Evolutionary conservation across 2,797 vertebrate genomes (phyloP), one percentile per base, ranked within the genome.

Genomic region (Xiphophorus birchmanni): DNA sequence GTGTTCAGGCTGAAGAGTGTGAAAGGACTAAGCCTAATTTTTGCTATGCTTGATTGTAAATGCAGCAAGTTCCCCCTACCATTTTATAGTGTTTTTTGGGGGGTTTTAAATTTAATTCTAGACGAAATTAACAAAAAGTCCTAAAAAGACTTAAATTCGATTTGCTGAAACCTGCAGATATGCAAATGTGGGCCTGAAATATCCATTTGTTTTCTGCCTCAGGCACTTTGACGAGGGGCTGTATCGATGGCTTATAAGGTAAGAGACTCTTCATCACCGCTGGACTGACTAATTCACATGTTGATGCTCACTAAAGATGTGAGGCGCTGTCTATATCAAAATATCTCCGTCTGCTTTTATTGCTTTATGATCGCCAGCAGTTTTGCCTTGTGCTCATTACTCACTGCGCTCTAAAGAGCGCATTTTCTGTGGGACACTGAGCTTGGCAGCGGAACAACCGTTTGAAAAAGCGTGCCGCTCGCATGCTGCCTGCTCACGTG

Each of bases 161-260:
- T 8, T 54, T 3, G 23, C 52, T 54, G 52, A 54, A 23, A 52
- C 21, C 50, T 52, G 50, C 50, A 52, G 50, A 52, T 52, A 91
- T 92, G 90, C 77, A 84, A 92, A 93, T 93, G 3, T 83, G 37
- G 83, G 52, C 82, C 82, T 93, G 79, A 87, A 83, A 86, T 86
- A 74, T 83, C 74, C 40, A 69, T 85, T 88, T 81, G 80, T 67
- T 89, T 85, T 90, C 81, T 84, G 86, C 94, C 94, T 79, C 94
- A 99, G 98, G 93, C 95, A 96, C 94, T 99, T 99, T 95, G 98
- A 99, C 0, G 97, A 97, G 86, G 98, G 98, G 32, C 96, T 99
- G n/a, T 98, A 99, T 93, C 95, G 92, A 89, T 99, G 99, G 96
- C 96, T 99, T 86, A 96, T 99, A 92, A 97, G 98, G 98, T 99